These are phyloP conservation scores for Bradysia coprophila DNA, from an alignment of 1,140 invertebrate genomes.

Conservation along the genomic window DNA sequence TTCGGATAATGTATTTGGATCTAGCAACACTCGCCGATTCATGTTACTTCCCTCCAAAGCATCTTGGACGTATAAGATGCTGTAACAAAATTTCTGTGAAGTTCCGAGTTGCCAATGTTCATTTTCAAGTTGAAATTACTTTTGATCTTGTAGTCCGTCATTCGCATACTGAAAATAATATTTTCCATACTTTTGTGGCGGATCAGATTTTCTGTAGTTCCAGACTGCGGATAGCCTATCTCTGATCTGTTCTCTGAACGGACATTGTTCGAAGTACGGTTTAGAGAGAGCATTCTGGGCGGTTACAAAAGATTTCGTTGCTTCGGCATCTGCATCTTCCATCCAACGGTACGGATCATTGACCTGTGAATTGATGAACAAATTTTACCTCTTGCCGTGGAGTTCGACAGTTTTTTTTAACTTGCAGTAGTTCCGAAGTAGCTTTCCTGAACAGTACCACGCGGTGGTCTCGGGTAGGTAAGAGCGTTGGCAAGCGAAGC, in stretches of 20 bases:
- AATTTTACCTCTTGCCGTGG: too few species aligned
- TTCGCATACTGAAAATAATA: constrained; percentile 90
- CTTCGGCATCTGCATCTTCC: constrained; percentile 83
- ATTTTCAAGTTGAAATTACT: constrained; percentile 29
- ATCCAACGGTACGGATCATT: constrained; percentile 90
- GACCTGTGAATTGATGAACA: too few species aligned
- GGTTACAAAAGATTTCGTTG: constrained; percentile 84
- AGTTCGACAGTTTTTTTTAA: too few species aligned
- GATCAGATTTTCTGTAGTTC: constrained; percentile 92
- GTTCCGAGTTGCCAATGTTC: neutral
- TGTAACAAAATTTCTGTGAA: constrained; percentile 20
- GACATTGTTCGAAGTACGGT: constrained; percentile 67
- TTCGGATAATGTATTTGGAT: constrained; percentile 75
- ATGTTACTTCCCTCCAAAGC: constrained; percentile 45
- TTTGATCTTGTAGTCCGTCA: constrained; percentile 88
- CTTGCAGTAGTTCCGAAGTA: too few species aligned
- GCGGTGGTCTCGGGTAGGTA: too few species aligned
- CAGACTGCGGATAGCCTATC: constrained; percentile 71
- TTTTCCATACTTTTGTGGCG: constrained; percentile 62
- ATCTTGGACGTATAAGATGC: constrained; percentile 85
- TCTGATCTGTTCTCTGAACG: constrained; percentile 50
- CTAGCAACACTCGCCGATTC: constrained; percentile 60
- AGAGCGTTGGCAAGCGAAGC: too few species aligned
- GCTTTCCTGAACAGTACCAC: too few species aligned
- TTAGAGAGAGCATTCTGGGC: constrained; percentile 80